phyloP scores from a whole-genome alignment of 2,797 vertebrate genomes.

The Carapus acus region DNA sequence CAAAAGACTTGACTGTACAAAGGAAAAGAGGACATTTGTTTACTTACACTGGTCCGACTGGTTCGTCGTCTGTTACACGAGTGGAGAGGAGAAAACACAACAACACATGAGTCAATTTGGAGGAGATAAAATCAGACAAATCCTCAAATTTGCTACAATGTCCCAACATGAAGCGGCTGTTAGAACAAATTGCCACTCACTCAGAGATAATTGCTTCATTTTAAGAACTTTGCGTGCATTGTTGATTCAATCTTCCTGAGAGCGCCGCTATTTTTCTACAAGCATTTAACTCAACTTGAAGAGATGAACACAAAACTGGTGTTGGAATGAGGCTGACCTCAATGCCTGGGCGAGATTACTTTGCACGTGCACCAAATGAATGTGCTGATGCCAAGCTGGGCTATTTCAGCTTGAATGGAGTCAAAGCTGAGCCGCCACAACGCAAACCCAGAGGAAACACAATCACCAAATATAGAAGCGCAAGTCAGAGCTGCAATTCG shows the following conservation, averaged over 20 bases:
- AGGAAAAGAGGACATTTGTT: constrained; percentile 2
- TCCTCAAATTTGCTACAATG: no score
- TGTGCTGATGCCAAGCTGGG: constrained; percentile 24
- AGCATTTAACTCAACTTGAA: neutral
- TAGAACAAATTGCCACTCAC: no score
- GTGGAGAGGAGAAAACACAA: constrained; percentile 55
- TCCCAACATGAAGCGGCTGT: no score
- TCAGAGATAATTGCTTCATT: no score
- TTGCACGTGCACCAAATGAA: constrained; percentile 19
- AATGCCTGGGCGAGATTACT: no score
- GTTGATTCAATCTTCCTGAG: neutral
- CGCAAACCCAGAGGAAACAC: constrained; percentile 13
- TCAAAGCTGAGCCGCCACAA: constrained; percentile 15
- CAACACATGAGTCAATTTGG: constrained; percentile 30
- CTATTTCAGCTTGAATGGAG: constrained; percentile 16
- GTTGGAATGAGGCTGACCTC: constrained; percentile 29
- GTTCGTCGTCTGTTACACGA: constrained; percentile 84
- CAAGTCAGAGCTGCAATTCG: neutral
- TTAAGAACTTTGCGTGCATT: neutral
- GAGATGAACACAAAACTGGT: constrained; percentile 9
- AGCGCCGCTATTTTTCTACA: neutral
- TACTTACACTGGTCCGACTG: constrained; percentile 94
- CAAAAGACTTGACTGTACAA: neutral
- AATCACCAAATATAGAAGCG: neutral
- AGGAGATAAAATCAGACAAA: constrained; percentile 15